These are phyloP conservation scores for Pteropus alecto DNA, from an alignment of 2,113 vertebrate species.

Conservation along the genomic window DNA sequence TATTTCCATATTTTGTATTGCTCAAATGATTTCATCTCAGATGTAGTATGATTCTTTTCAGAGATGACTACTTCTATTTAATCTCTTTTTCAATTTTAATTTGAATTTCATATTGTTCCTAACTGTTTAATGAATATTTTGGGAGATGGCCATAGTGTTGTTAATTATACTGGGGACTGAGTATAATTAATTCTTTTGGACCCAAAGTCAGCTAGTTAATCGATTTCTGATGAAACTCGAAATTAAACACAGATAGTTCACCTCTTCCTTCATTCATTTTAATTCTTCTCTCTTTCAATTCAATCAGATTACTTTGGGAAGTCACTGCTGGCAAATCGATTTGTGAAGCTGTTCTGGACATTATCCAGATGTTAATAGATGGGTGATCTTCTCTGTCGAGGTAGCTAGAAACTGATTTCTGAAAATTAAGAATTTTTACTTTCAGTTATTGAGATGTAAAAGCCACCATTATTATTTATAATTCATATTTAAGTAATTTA, in stretches of 20 bases:
- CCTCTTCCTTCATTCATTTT: conserved; percentile 83
- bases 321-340: conserved; percentile 82
- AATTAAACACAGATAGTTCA: conserved; percentile 90
- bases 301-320: conserved; percentile 80
- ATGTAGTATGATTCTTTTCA: conserved; percentile 85
- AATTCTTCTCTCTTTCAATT: conserved; percentile 83
- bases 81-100: conserved; percentile 87
- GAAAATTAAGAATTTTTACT: conserved; percentile 19
- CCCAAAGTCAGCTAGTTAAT: conserved; percentile 89
- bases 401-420: conserved; percentile 51
- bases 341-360: conserved; percentile 71
- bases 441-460: conserved; percentile 51
- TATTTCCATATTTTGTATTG: conserved; percentile 90
- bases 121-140: conserved; percentile 90
- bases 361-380: conserved; percentile 80
- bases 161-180: conserved; percentile 88
- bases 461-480: conserved; percentile 61
- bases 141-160: conserved; percentile 87
- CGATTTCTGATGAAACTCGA: conserved; percentile 91
- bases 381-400: conserved; percentile 57
- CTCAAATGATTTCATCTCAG: conserved; percentile 87
- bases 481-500: conserved; percentile 65
- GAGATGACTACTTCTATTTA: conserved; percentile 86
- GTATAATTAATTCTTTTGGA: conserved; percentile 93
- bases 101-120: conserved; percentile 89